Percentiles rank a stretch among this genome's conserved stretches.
Evolutionary conservation across 2,113 vertebrate genomes (phyloP).

Genomic region (Myxocyprinus asiaticus): DNA sequence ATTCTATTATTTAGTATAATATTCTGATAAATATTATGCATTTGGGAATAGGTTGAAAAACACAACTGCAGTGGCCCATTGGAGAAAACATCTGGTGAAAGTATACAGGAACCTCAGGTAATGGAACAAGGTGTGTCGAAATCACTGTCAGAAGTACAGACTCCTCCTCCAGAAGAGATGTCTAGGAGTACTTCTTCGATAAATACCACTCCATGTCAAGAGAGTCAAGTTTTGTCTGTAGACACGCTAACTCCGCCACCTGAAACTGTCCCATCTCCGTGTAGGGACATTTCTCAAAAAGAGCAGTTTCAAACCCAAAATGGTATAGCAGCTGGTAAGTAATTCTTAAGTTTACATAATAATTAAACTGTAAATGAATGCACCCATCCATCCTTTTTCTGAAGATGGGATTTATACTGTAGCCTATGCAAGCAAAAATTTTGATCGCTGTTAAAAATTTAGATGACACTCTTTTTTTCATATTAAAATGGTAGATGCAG

Average conservation of each 20-base stretch:
- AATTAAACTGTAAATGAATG: too few relatives aligned
- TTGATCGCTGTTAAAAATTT: too few relatives aligned
- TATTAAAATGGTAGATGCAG: too few relatives aligned
- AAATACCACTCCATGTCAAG: conserved; percentile 60
- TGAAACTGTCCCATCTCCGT: conserved; percentile 61
- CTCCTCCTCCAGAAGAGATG: conserved; percentile 71
- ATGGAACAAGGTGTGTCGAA: conserved; percentile 24
- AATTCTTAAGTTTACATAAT: neutral
- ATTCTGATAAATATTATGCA: too few relatives aligned
- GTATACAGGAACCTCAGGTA: conserved; percentile 10
- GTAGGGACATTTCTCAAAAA: conserved; percentile 51
- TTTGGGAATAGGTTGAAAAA: conserved; percentile 28
- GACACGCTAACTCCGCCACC: conserved; percentile 77
- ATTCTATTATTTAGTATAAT: neutral
- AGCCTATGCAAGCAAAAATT: too few relatives aligned
- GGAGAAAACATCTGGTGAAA: neutral
- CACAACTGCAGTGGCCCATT: neutral
- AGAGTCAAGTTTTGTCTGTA: conserved; percentile 64
- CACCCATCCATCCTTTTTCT: too few relatives aligned
- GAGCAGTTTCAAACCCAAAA: conserved; percentile 38
- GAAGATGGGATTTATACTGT: too few relatives aligned
- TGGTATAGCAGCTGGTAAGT: conserved; percentile 53
- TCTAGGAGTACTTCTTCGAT: conserved; percentile 42
- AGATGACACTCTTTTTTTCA: too few relatives aligned
- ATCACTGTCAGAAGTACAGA: conserved; percentile 70